These are phyloP conservation scores for Tachysurus fulvidraco DNA, from an alignment of 2,113 vertebrate genomes.

Conservation along the genomic window DNA sequence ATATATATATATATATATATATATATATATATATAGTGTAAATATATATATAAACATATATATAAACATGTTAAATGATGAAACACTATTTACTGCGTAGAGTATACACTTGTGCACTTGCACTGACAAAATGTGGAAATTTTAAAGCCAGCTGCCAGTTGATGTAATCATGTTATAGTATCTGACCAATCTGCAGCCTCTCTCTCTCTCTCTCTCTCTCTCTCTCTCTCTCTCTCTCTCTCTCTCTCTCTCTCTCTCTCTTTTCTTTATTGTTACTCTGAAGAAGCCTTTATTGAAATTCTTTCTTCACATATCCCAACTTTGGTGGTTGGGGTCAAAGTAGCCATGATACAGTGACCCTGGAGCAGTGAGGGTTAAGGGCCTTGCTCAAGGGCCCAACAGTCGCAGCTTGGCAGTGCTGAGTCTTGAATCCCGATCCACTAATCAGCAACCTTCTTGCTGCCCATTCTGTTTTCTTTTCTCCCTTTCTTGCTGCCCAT, in stretches of 20 bases:
- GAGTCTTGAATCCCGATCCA: no score
- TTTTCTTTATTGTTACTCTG: background rate
- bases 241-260: background rate
- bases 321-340: no score
- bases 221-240: background rate
- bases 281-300: background rate
- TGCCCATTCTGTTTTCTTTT: background rate
- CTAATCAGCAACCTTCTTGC: no score
- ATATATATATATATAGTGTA: no score
- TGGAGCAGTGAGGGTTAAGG: no score
- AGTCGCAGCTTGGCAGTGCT: no score
- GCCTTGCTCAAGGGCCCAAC: no score
- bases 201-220: no score
- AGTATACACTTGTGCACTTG: background rate
- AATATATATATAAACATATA: background rate
- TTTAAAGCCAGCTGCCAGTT: no score
- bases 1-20: background rate
- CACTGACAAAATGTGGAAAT: background rate
- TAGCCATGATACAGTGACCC: no score
- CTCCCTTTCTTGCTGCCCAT: background rate
- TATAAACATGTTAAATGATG: background rate
- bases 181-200: background rate
- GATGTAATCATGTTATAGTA: background rate
- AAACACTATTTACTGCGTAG: background rate
- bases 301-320: background rate